A percentile compares a stretch with the other conserved stretches of the same genome.
phyloP scores from a whole-genome alignment of 1,140 invertebrate species.

The Habropoda laboriosa region DNA sequence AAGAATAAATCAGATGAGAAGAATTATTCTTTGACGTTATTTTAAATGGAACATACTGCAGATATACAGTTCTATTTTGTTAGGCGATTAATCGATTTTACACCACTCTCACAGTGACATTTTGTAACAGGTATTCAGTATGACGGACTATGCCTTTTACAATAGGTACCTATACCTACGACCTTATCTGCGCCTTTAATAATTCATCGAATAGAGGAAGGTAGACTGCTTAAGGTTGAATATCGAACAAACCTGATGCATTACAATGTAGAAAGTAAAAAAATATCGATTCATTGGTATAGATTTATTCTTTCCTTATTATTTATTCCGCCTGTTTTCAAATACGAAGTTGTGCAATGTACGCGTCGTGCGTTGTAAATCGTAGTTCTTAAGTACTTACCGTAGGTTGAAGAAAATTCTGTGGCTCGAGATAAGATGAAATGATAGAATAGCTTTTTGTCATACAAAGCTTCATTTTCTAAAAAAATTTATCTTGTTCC shows the following conservation, averaged over 20 bases:
- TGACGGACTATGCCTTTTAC: constrained; percentile 50
- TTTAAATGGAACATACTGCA: constrained; percentile 2
- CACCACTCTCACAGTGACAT: constrained; percentile 40
- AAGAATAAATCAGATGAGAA: not conserved
- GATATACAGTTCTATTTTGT: not conserved
- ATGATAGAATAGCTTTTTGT: too few species aligned
- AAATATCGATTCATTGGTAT: not conserved
- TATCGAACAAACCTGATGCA: constrained; percentile 28
- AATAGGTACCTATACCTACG: constrained; percentile 30
- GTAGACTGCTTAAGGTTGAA: constrained; percentile 7
- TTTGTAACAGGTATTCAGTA: constrained; percentile 50
- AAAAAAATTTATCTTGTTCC: too few species aligned
- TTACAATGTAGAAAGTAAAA: not conserved
- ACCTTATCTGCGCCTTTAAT: constrained; percentile 48
- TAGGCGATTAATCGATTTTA: constrained; percentile 38
- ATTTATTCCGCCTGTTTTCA: not conserved
- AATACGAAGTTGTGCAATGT: too few species aligned
- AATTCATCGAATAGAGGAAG: constrained; percentile 27
- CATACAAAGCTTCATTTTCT: too few species aligned
- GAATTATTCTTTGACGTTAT: not conserved
- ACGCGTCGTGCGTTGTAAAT: too few species aligned
- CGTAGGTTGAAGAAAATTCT: too few species aligned
- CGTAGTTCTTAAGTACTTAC: too few species aligned
- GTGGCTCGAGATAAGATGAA: too few species aligned
- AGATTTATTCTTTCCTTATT: not conserved